Evolutionary conservation across 1,140 invertebrate species (phyloP).

Genomic region (Thalassaphorura encarpata): DNA sequence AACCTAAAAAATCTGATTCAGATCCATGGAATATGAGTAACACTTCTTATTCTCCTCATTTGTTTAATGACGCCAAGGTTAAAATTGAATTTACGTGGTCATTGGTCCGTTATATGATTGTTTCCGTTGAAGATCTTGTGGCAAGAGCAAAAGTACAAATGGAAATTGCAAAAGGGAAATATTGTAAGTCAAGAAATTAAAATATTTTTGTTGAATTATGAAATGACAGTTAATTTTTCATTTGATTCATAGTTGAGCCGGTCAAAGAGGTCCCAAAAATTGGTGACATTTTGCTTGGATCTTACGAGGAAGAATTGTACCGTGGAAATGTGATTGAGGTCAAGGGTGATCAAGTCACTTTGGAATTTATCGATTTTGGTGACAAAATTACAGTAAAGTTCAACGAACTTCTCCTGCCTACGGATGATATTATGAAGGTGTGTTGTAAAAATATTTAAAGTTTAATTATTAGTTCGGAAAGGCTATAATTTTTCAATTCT

Average conservation of each 20-base stretch:
- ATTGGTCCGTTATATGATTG: neutral
- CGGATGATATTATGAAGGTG: conserved; percentile 14
- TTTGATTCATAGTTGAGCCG: neutral
- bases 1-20: too few relatives aligned
- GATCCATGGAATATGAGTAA: too few relatives aligned
- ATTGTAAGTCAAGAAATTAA: neutral
- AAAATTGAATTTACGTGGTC: neutral
- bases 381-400: neutral
- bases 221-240: neutral
- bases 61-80: too few relatives aligned
- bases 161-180: neutral
- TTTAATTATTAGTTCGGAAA: neutral
- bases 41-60: too few relatives aligned
- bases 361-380: conserved; percentile 22
- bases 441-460: neutral
- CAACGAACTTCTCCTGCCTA: neutral
- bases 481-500: neutral
- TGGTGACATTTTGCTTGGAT: conserved; percentile 15
- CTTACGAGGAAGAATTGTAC: conserved; percentile 13
- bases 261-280: neutral
- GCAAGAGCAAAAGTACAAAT: neutral
- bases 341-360: neutral
- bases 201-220: neutral
- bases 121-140: neutral
- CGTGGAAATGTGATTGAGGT: conserved; percentile 2